Evolutionary conservation across 1,140 invertebrate species (phyloP).

Genomic region (Tetragnatha versicolor): DNA sequence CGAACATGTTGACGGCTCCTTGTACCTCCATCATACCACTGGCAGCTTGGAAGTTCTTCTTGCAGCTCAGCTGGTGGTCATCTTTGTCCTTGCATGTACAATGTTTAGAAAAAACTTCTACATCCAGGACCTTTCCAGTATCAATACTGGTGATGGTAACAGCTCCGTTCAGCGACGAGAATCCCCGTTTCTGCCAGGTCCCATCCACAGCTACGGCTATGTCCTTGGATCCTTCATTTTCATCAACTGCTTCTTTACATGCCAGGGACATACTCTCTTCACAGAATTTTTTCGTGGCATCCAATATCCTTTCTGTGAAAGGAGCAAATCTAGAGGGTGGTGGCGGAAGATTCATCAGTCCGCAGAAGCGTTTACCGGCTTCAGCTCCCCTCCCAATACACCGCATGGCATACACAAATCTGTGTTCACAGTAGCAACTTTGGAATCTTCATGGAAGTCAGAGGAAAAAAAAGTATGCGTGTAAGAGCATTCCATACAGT

Average conservation of each 20-base stretch:
- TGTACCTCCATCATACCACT: constrained; percentile 53
- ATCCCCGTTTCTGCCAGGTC: no score
- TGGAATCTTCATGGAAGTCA: neutral
- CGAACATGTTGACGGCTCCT: constrained; percentile 53
- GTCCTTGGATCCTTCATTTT: constrained; percentile 24
- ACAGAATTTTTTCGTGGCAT: neutral
- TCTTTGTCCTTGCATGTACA: constrained; percentile 41
- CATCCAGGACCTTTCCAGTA: no score
- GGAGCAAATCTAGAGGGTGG: neutral
- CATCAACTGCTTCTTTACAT: constrained; percentile 10
- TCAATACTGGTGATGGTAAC: constrained; percentile 53
- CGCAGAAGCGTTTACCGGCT: neutral
- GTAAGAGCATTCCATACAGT: neutral
- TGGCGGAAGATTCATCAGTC: neutral
- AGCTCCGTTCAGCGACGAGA: constrained; percentile 54
- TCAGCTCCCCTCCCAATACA: no score
- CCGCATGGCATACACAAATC: no score
- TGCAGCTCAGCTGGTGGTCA: constrained; percentile 23
- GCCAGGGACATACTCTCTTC: neutral
- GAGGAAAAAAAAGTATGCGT: neutral
- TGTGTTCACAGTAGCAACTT: neutral
- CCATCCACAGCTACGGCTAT: constrained; percentile 51
- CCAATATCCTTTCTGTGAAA: neutral
- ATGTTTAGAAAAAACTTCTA: constrained; percentile 47
- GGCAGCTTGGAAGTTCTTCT: constrained; percentile 46